Base-by-base conservation (phyloP, 2,113 vertebrate genomes). In the Peucedramus taeniatus region DNA sequence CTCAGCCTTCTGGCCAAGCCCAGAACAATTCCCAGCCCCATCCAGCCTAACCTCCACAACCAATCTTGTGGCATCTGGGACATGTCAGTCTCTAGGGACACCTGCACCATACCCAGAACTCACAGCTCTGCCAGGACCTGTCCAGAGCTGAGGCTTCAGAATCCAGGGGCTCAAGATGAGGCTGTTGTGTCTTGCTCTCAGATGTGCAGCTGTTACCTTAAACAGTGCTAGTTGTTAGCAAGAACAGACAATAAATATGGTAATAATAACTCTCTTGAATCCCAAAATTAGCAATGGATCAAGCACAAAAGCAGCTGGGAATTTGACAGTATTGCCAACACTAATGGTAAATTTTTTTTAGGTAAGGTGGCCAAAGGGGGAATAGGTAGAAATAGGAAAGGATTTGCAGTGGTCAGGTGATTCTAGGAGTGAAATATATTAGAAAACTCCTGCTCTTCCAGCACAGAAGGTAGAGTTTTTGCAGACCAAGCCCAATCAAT, bases 361-460 rank as follows among this genome's bases (percentile, higher is more conserved):
- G 37, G 37, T 61, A 11, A 65, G 31, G 39, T 30, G 61, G 61
- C 26, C 18, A n/a, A 77, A 30, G 3, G 12, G 17, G 27, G 19
- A 9, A 71, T 3, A 18, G n/a, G 24, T 21, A 30, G 47, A 50
- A 51, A 33, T 0, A 1, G 35, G 74, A 54, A 33, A 45, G 42
- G 45, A 39, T 64, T 87, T 76, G 28, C 1, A 3, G 42, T 3
- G 23, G 22, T 11, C 13, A 64, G 51, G 40, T 2, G 15, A 30
- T 24, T 59, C 24, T 1, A 17, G 11, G 19, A 76, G 42, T 4
- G 13, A 7, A 15, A 15, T 27, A 1, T 3, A 15, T 0, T 0
- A 47, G 49, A 74, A 69, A 70, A 44, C 19, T 56, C 15, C n/a
- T 44, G 49, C 17, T 66, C 51, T 45, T 50, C 20, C 59, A n/a